Evolutionary conservation across 2,113 vertebrate genomes (phyloP).

Genomic region (Nesogale talazaci): DNA sequence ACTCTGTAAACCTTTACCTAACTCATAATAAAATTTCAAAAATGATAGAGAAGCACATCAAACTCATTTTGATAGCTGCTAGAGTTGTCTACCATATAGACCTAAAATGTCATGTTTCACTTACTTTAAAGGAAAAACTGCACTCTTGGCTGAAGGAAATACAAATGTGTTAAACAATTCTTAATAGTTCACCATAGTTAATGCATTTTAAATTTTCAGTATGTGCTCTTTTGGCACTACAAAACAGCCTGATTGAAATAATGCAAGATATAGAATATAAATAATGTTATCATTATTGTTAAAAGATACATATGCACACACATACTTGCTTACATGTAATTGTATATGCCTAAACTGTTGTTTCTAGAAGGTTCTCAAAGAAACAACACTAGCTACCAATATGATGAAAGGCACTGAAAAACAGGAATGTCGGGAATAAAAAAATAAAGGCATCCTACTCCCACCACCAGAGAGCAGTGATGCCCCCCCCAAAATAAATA

Average conservation of each 20-base stretch:
- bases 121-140: not conserved
- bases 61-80: not conserved
- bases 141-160: not conserved
- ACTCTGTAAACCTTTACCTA: too few species aligned
- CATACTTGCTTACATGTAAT: not conserved
- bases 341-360: not conserved
- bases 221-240: not conserved
- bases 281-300: not conserved
- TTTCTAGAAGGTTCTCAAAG: not conserved
- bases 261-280: not conserved
- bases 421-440: too few species aligned
- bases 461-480: too few species aligned
- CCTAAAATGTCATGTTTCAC: too few species aligned
- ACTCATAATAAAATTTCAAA: too few species aligned
- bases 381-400: not conserved
- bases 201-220: not conserved
- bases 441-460: too few species aligned
- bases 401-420: not conserved
- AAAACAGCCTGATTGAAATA: not conserved
- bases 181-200: not conserved
- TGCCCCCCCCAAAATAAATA: too few species aligned
- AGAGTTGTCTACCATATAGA: too few species aligned
- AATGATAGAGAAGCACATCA: not conserved
- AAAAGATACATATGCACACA: not conserved
- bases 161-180: not conserved